phyloP scores from a whole-genome alignment of 2,113 vertebrate genomes.

The Galbula dea region DNA sequence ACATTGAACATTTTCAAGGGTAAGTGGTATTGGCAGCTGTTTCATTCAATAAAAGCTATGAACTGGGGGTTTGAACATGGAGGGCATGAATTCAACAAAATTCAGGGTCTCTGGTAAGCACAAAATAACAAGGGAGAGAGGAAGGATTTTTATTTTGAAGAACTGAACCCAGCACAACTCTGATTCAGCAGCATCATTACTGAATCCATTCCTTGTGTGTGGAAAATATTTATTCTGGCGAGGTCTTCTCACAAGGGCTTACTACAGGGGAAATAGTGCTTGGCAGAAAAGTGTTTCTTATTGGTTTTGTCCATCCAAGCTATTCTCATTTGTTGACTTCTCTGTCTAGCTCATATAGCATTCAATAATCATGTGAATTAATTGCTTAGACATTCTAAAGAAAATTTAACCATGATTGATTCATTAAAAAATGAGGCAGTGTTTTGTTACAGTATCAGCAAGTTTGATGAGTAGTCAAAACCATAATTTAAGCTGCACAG shows the following conservation, averaged over 20 bases:
- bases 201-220: slow-evolving; percentile 1
- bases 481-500: background rate
- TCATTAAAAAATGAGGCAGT: background rate
- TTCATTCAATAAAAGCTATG: background rate
- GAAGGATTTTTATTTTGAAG: background rate
- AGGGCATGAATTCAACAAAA: background rate
- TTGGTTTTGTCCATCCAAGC: background rate
- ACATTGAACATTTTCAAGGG: background rate
- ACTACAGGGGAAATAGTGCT: slow-evolving; percentile 9
- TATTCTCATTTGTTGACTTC: background rate
- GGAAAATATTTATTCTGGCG: slow-evolving; percentile 47
- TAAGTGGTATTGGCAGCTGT: background rate
- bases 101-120: background rate
- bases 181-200: slow-evolving; percentile 14
- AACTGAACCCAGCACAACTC: background rate
- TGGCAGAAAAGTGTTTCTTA: slow-evolving; percentile 27
- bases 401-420: background rate
- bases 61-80: background rate
- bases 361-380: background rate
- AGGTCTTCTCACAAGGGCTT: background rate
- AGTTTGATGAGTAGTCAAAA: background rate
- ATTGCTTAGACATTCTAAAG: background rate
- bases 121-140: background rate
- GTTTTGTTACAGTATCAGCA: background rate
- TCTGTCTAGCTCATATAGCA: background rate